Base-by-base conservation (phyloP, 2,888 invertebrate genomes). In the Tupiocoris notatus region DNA sequence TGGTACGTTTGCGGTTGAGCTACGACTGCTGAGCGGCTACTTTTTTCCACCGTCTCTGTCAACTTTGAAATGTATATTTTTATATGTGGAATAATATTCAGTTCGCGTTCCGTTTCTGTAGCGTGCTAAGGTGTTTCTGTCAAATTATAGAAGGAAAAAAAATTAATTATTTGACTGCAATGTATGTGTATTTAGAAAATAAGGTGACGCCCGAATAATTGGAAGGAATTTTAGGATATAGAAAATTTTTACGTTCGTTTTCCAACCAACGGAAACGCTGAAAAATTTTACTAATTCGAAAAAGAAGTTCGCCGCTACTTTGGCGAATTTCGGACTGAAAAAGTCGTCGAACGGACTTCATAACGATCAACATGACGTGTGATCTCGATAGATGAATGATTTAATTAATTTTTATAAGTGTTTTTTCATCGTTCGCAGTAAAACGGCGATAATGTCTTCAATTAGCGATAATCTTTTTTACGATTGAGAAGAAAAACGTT, bases 131-230 rank as follows among this genome's bases (percentile, higher is more conserved):
- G 70, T 70, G 70, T 70, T 70, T 70, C 59, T n/a, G 70, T 70
- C 70, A 70, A 70, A 70, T 70, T 70, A 70, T 70, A 70, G 70
- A 59, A n/a, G n/a, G n/a, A n/a, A n/a, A 67, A 59, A 63, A 63
- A 70, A 70, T 70, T 57, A 70, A 70, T 70, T 70, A 70, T 70
- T 70, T 70, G 70, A 70, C 70, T 70, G 70, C 70, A 70, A 70
- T 59, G 70, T 59, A 70, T 59, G 70, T 70, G 59, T 70, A 70
- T 23, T 39, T 70, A 70, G 70, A 24, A 70, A 70, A 59, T 70
- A 70, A 70, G 70, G 22, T 39, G 39, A 39, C 39, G 12, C 39
- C 12, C 6, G 39, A 39, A 39, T 7, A n/a, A n/a, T n/a, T n/a
- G n/a, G n/a, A n/a, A n/a, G n/a, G n/a, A n/a, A n/a, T n/a, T n/a